A percentile compares a stretch with the other conserved stretches of the same genome.
Evolutionary conservation across 2,113 vertebrate genomes (phyloP).

Genomic region (Crypturellus undulatus): DNA sequence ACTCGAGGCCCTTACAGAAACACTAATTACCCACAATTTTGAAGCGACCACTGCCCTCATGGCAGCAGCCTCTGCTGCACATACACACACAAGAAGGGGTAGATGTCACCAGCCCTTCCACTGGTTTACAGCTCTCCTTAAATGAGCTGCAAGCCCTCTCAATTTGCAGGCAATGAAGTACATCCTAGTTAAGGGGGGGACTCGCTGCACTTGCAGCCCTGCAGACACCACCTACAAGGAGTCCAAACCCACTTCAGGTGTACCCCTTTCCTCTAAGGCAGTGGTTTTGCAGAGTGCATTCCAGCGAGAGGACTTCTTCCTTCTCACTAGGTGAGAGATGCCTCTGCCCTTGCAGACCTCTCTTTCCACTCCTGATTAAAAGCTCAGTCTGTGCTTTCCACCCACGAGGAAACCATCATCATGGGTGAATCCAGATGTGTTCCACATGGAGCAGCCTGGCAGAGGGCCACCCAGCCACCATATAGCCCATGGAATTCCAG

Average conservation of each 20-base stretch:
- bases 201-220: not conserved
- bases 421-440: not conserved
- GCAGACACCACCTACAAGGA: not conserved
- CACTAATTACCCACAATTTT: not conserved
- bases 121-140: constrained; percentile 2
- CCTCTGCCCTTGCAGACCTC: not conserved
- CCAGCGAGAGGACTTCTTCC: not conserved
- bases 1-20: not conserved
- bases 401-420: not conserved
- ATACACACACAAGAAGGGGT: not conserved
- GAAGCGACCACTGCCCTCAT: not conserved
- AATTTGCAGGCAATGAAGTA: constrained; percentile 27
- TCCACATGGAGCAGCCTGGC: not conserved
- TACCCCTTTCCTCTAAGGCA: not conserved
- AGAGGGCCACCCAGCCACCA: not conserved
- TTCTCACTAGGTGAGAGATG: not conserved
- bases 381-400: constrained; percentile 39
- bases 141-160: not conserved
- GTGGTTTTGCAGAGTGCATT: not conserved
- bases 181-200: not conserved
- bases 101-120: constrained; percentile 14
- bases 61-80: not conserved
- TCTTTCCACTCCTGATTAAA: constrained; percentile 36
- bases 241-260: not conserved
- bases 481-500: fast-evolving